Conservation (phyloP, 2,113 vertebrate species). For the Dasyprocta punctata region DNA sequence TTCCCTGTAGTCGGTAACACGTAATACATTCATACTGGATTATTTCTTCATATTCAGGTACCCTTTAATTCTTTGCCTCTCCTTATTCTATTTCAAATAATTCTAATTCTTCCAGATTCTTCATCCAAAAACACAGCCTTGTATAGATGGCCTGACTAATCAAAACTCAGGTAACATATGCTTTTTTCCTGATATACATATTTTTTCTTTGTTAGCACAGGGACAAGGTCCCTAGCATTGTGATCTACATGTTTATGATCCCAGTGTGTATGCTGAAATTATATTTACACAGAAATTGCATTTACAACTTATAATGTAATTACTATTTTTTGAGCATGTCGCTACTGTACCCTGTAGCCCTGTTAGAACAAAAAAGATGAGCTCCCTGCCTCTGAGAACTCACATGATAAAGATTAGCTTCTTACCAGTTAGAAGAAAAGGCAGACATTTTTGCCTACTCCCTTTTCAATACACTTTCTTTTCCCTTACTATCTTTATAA, state of each 20-base stretch:
- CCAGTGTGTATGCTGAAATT: not conserved
- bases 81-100: not conserved
- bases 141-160: not conserved
- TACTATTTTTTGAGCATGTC: not conserved
- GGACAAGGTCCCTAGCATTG: not conserved
- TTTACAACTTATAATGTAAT: not conserved
- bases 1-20: not conserved
- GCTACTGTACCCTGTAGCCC: not conserved
- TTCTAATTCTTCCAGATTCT: slow-evolving; percentile 21
- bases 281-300: not conserved
- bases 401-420: not conserved
- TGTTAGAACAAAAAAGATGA: not conserved
- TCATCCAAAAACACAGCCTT: not conserved
- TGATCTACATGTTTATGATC: not conserved
- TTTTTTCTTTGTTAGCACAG: slow-evolving; percentile 23
- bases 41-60: not conserved
- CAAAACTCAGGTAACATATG: not conserved
- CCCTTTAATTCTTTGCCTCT: not conserved
- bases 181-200: not conserved
- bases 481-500: not conserved
- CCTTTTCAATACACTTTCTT: not conserved
- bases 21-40: not conserved
- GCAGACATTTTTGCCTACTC: not conserved
- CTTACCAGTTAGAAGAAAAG: not conserved
- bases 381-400: not conserved